These are phyloP conservation scores for Sus cebifrons DNA, from an alignment of 2,797 vertebrate genomes.

Conservation along the genomic window DNA sequence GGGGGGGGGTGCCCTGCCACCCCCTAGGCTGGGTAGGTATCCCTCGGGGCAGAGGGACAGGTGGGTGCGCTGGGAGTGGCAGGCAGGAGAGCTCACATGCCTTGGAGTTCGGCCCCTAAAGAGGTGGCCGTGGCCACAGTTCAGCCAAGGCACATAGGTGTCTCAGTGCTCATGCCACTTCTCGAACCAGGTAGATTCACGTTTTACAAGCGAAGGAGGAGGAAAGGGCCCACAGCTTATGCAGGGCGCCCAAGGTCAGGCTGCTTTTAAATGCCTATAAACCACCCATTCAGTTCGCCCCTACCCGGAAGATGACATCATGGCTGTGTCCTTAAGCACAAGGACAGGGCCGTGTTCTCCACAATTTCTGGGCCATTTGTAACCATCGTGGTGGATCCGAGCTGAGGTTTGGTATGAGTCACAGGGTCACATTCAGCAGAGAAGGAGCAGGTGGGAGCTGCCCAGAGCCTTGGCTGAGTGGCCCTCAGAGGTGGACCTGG, in stretches of 20 bases:
- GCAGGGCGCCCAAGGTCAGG: not conserved
- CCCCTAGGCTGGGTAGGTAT: accelerated
- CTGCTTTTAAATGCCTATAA: not conserved
- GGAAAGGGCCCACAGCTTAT: not conserved
- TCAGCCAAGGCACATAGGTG: accelerated
- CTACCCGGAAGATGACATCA: constrained; percentile 23
- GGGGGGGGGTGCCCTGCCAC: not conserved
- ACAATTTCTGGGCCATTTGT: not conserved
- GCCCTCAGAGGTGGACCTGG: not conserved
- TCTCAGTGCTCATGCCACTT: no score
- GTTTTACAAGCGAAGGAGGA: not conserved
- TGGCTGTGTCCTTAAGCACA: constrained; percentile 9
- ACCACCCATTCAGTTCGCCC: not conserved
- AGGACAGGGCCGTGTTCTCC: not conserved
- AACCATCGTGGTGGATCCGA: not conserved
- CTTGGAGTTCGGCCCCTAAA: not conserved
- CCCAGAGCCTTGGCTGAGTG: not conserved
- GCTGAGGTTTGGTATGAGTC: not conserved
- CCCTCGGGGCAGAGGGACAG: accelerated
- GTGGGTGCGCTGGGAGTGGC: accelerated
- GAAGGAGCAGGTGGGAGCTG: not conserved
- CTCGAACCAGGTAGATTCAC: not conserved
- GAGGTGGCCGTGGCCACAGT: not conserved
- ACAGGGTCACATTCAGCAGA: not conserved
- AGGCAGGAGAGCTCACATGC: not conserved